These are phyloP conservation scores for Heterodera carotae DNA, from an alignment of 1,140 invertebrate species.

Conservation along the genomic window DNA sequence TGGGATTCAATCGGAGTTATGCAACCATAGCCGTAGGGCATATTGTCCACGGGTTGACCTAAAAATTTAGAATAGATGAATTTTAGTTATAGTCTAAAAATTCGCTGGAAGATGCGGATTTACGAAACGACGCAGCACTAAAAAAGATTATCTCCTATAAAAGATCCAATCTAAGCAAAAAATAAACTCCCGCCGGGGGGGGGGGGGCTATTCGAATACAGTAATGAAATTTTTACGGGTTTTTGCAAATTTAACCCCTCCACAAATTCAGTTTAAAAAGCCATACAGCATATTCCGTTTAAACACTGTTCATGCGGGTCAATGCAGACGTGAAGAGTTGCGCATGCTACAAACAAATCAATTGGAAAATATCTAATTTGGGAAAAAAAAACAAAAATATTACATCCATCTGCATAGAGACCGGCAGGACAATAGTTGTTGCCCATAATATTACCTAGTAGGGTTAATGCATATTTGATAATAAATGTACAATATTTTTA, in stretches of 20 bases:
- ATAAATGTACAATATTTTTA: too few relatives aligned
- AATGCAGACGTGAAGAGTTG: slow-evolving; percentile 4
- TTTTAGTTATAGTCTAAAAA: neutral
- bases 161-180: too few relatives aligned
- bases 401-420: slow-evolving; percentile 1
- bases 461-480: too few relatives aligned
- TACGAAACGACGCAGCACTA: too few relatives aligned
- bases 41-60: neutral
- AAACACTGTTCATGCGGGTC: slow-evolving; percentile 1
- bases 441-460: neutral
- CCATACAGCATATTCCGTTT: slow-evolving; percentile 6
- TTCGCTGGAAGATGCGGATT: too few relatives aligned
- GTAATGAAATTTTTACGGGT: neutral
- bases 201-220: too few relatives aligned
- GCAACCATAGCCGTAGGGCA: slow-evolving; percentile 12
- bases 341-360: neutral
- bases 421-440: slow-evolving; percentile 7
- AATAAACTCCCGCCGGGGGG: too few relatives aligned
- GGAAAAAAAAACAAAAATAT: neutral
- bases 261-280: neutral
- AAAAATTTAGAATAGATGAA: neutral
- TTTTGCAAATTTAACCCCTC: neutral
- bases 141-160: too few relatives aligned
- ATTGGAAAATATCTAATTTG: neutral
- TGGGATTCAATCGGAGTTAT: neutral